A percentile compares a stretch with the other conserved stretches of the same genome.
These are phyloP conservation scores for Parascotia fuliginaria DNA, from an alignment of 2,888 invertebrate species.

Conservation along the genomic window DNA sequence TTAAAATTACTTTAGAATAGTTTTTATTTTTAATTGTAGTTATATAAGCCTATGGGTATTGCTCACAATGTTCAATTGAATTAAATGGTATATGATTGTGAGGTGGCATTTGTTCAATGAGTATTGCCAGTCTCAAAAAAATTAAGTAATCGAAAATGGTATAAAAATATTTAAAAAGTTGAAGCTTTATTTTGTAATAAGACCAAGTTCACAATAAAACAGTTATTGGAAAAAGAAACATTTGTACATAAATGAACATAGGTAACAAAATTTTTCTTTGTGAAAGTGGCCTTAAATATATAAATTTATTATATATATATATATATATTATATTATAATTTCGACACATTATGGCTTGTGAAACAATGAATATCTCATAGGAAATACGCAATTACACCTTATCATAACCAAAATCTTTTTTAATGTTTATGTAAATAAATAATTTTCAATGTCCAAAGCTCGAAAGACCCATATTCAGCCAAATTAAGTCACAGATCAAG, in stretches of 20 bases:
- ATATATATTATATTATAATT: slow-evolving; percentile 2
- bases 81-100: slow-evolving; percentile 52
- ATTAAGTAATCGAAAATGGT: slow-evolving; percentile 21
- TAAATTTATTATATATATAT: neutral
- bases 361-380: no score
- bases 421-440: neutral
- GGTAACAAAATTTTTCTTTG: neutral
- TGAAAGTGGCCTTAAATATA: slow-evolving; percentile 2
- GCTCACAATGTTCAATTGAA: slow-evolving; percentile 9
- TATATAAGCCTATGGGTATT: neutral
- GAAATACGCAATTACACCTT: no score
- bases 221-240: no score
- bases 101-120: slow-evolving; percentile 71
- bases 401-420: neutral
- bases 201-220: neutral
- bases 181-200: slow-evolving; percentile 14
- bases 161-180: slow-evolving; percentile 41
- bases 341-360: slow-evolving; percentile 11
- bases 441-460: slow-evolving; percentile 3
- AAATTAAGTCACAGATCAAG: slow-evolving; percentile 13
- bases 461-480: slow-evolving; percentile 5
- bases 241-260: no score
- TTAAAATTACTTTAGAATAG: neutral
- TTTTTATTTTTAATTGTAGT: neutral
- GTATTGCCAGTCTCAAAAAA: slow-evolving; percentile 72